Base-by-base conservation (phyloP, 2,888 invertebrate genomes). In the Scaptomyza parva region DNA sequence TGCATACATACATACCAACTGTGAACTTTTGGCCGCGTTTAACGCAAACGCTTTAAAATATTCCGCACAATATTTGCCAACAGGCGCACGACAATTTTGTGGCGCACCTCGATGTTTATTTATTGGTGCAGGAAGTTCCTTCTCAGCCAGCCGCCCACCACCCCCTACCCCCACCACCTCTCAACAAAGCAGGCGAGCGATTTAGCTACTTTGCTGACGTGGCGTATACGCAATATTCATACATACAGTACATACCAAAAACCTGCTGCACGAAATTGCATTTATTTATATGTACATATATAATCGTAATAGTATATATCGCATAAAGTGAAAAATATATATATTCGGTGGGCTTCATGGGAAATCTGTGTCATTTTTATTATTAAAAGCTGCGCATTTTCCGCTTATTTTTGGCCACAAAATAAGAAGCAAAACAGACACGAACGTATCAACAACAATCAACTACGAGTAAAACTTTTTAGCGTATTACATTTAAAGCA, bases 21-120 rank as follows among this genome's bases (percentile, higher is more conserved):
- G 54, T 86, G 80, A 81, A 88, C 80, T 81, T 76, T 88, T 81
- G 86, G 88, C 80, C 86, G 84, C 88, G 83, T 88, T 37, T 81
- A 71, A 79, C 79, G 76, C 61, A 62, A 54, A 52, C 59, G 80
- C 80, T 76, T 86, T 66, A 88, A 88, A 88, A 86, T 83, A 66
- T 61, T 41, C 47, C 53, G 37, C 44, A 68, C 52, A 51, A 86
- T 83, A 69, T 86, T 83, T 64, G 77, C 72, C 66, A 66, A 57
- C 53, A 72, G 72, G 76, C 76, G 54, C 39, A 60, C 63, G 75
- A 88, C 82, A 82, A 74, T 87, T 37, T 87, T 86, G 80, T 33
- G 68, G 68, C 69, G 50, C 69, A 74, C 61, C 68, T 67, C 78
- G 60, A 59, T 55, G 78, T 76, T 70, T 88, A 84, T 88, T 81